A percentile compares a stretch with the other conserved stretches of the same genome.
These are phyloP conservation scores for Oncorhynchus kisutch DNA, from an alignment of 2,113 vertebrate genomes.

Conservation along the genomic window DNA sequence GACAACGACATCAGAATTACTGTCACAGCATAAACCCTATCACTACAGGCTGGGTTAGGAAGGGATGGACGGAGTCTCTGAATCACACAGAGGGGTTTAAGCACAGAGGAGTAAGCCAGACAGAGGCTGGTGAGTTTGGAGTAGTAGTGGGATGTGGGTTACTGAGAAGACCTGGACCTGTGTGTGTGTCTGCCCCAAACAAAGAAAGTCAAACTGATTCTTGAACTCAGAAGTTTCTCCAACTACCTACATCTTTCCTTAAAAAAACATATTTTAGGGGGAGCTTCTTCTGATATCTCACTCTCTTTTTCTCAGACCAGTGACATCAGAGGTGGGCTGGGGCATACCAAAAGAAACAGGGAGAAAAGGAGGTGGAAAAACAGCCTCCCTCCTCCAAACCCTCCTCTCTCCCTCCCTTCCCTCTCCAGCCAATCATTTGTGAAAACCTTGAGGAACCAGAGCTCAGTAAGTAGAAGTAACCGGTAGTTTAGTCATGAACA, in stretches of 20 bases:
- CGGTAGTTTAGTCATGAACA: slow-evolving; percentile 66
- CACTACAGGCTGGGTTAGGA: too few species aligned
- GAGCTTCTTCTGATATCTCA: slow-evolving; percentile 24
- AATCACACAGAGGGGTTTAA: background rate
- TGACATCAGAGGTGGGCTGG: too few species aligned
- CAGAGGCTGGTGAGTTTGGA: too few species aligned
- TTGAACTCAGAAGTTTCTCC: background rate
- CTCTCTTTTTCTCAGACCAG: slow-evolving; percentile 5
- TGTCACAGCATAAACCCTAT: too few species aligned
- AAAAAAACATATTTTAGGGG: slow-evolving; percentile 33
- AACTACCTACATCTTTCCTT: background rate
- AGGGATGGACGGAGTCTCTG: too few species aligned
- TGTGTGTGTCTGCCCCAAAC: background rate
- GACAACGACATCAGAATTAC: too few species aligned
- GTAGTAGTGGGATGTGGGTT: slow-evolving; percentile 10
- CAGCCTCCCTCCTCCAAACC: background rate
- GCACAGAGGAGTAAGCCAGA: background rate
- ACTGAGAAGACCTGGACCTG: slow-evolving; percentile 3
- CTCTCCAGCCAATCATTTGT: slow-evolving; percentile 36
- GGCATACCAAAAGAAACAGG: slow-evolving; percentile 37
- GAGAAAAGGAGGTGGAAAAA: slow-evolving; percentile 28
- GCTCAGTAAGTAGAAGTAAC: slow-evolving; percentile 62
- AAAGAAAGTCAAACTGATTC: background rate
- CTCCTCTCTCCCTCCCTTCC: slow-evolving; percentile 40
- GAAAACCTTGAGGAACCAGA: slow-evolving; percentile 69